Evolutionary conservation across 2,888 invertebrate genomes (phyloP), one percentile per base, ranked within the genome.

Genomic region (Hyalella azteca): DNA sequence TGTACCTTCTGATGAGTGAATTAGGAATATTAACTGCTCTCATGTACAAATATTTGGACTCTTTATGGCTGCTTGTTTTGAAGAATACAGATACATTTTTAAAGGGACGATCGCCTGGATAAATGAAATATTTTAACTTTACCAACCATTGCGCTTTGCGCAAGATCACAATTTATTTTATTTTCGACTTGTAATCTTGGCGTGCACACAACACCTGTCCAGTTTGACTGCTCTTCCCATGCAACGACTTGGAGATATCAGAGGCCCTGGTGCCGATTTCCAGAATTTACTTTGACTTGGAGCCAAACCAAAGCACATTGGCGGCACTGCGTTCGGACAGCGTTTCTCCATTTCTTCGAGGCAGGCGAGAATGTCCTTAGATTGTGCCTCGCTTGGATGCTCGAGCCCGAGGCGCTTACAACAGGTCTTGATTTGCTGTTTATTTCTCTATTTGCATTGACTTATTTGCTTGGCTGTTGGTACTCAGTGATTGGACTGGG

Each of bases 381-480:
- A 36, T 66, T 66, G 15, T n/a, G 36, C 32, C n/a, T n/a, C 36
- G 39, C 32, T 66, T 36, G 22, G 36, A 66, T 32, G 66, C 66
- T 66, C 66, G 9, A 32, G 22, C 66, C 66, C 19, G 19, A 19
- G 66, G 66, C 32, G 36, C 36, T 66, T 66, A 66, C 66, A 22
- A 66, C 29, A 36, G 66, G 66, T 29, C 66, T 32, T 36, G 32
- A 66, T 66, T 66, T 66, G 36, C 19, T 36, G 66, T 66, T 66
- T 66, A 66, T 66, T 29, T 66, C 66, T 36, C 66, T 66, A 66
- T 66, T 66, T 66, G 66, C 66, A 66, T 66, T 36, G 66, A 36
- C 66, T 66, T 32, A 66, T 66, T 66, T 66, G 66, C 66, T 66
- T 36, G 32, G 66, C 66, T 36, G 5, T 36, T 19, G 19, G 66